phyloP scores from a whole-genome alignment of 2,113 vertebrate species.

The Pedionomus torquatus region DNA sequence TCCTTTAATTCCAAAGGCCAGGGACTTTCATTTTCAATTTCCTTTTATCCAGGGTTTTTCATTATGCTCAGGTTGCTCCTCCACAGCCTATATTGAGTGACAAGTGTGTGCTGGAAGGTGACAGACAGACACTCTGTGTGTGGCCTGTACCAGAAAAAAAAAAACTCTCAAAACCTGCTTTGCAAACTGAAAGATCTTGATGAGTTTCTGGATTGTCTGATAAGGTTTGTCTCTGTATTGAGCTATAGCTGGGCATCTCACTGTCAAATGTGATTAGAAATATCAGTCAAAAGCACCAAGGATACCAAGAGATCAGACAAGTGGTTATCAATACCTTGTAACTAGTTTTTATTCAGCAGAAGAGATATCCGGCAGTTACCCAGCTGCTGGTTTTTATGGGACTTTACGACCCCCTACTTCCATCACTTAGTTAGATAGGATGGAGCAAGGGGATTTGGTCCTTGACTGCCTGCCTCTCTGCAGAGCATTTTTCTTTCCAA shows the following conservation, averaged over 20 bases:
- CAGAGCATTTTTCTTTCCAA: background rate
- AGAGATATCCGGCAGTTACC: background rate
- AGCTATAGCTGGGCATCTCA: background rate
- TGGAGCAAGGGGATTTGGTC: background rate
- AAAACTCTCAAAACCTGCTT: background rate
- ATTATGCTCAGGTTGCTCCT: background rate
- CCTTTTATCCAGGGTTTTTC: constrained; percentile 15
- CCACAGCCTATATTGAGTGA: background rate
- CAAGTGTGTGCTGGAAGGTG: background rate
- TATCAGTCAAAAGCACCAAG: background rate
- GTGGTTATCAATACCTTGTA: background rate
- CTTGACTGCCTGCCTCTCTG: background rate
- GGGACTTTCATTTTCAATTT: constrained; percentile 48
- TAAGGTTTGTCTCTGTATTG: background rate
- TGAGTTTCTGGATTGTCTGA: background rate
- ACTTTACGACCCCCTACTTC: background rate
- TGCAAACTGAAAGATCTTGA: background rate
- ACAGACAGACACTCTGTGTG: background rate
- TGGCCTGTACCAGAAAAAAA: background rate
- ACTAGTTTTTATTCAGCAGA: background rate
- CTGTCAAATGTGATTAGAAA: background rate
- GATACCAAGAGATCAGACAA: background rate
- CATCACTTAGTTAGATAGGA: background rate
- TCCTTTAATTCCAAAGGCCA: constrained; percentile 37
- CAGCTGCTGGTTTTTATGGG: background rate